Percentiles rank a stretch among this genome's conserved stretches.
Evolutionary conservation across 2,797 vertebrate genomes (phyloP).

Genomic region (Cheirogaleus major): DNA sequence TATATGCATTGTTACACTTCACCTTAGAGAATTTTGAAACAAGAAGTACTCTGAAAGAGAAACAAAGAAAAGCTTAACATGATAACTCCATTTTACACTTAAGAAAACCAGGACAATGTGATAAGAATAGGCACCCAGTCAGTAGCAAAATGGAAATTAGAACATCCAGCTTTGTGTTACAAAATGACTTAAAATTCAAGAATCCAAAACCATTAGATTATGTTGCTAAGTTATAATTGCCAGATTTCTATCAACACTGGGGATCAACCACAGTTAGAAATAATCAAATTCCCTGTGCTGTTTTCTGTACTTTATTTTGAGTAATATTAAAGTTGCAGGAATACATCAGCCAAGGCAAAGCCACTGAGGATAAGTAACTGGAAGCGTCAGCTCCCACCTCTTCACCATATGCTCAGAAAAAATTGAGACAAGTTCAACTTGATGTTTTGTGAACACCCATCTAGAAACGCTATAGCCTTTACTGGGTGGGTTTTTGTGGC

Average conservation of each 20-base stretch:
- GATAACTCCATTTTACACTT: not conserved
- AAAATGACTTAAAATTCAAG: conserved; percentile 19
- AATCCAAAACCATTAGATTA: not conserved
- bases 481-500: not conserved
- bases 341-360: conserved; percentile 46
- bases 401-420: conserved; percentile 55
- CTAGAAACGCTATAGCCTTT: not conserved
- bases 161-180: not conserved
- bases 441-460: conserved; percentile 23
- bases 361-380: conserved; percentile 6
- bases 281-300: conserved; percentile 35
- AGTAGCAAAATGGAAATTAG: not conserved
- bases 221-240: conserved; percentile 35
- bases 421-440: not conserved
- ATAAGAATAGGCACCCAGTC: not conserved
- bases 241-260: conserved; percentile 54
- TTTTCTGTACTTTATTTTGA: conserved; percentile 69
- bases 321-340: conserved; percentile 66
- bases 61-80: not conserved
- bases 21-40: not conserved
- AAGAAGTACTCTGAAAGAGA: not conserved
- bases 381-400: conserved; percentile 27
- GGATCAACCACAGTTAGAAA: conserved; percentile 55
- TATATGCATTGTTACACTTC: not conserved
- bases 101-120: not conserved